phyloP scores from a whole-genome alignment of 2,888 invertebrate species.

The Acronicta psi region DNA sequence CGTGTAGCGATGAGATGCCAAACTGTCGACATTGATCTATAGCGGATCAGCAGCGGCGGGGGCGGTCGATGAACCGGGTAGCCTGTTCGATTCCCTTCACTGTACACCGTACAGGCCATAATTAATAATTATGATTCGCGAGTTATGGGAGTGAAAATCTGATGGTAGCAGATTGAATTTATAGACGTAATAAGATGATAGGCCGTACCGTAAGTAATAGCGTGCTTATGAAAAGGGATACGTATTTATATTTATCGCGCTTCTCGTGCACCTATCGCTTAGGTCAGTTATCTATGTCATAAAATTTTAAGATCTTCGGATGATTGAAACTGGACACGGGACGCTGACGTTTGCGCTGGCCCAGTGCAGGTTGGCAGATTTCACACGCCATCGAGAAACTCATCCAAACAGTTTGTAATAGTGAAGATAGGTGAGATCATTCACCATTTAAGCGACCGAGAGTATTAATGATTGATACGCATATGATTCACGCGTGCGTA shows the following conservation, averaged over 20 bases:
- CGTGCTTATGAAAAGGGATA: constrained; percentile 36
- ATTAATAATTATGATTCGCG: constrained; percentile 53
- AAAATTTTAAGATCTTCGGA: background rate
- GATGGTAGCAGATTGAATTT: constrained; percentile 49
- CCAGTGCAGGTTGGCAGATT: too few relatives aligned
- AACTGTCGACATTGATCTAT: constrained; percentile 65
- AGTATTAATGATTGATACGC: too few relatives aligned
- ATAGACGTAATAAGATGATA: constrained; percentile 37
- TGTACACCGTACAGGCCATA: constrained; percentile 41
- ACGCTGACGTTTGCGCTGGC: too few relatives aligned
- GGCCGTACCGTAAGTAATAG: constrained; percentile 37
- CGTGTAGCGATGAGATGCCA: constrained; percentile 59
- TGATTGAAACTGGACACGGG: background rate
- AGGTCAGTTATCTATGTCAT: too few relatives aligned
- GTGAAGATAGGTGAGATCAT: too few relatives aligned
- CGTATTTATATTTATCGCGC: constrained; percentile 6
- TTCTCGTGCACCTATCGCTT: background rate
- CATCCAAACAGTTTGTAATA: too few relatives aligned
- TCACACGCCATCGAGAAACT: too few relatives aligned
- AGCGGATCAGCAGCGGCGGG: constrained; percentile 51
- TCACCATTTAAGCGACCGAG: too few relatives aligned
- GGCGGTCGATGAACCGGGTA: constrained; percentile 53
- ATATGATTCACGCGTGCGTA: too few relatives aligned
- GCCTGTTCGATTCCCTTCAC: constrained; percentile 46
- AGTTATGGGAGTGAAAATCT: constrained; percentile 53